Conservation (phyloP, 2,113 vertebrate genomes). For the Hippolais icterina region DNA sequence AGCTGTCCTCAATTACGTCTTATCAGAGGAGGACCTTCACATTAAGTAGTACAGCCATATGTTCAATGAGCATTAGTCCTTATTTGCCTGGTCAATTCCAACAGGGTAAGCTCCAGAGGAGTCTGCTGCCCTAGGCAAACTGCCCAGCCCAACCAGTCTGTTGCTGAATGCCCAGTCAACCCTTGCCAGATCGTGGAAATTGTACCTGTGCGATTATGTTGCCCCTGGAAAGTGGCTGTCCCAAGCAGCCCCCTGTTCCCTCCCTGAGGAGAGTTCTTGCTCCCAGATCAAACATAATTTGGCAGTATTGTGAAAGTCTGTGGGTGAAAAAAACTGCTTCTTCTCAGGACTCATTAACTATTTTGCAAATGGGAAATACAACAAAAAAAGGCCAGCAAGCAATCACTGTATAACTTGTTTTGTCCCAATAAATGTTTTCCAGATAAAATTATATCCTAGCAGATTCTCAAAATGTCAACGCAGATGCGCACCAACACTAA, state of each 20-base stretch:
- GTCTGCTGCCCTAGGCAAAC: slow-evolving; percentile 3
- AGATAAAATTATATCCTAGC: neutral
- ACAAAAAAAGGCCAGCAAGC: neutral
- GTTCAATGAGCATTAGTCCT: neutral
- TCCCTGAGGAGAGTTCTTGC: neutral
- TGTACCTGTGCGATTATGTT: neutral
- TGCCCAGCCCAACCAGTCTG: neutral
- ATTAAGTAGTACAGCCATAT: neutral
- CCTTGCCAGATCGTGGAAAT: neutral
- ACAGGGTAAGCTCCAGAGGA: neutral
- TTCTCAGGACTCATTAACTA: neutral
- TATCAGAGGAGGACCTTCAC: neutral
- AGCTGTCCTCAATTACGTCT: neutral
- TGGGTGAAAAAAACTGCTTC: neutral
- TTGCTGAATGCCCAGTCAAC: neutral
- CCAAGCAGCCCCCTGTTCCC: neutral
- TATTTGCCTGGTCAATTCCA: neutral
- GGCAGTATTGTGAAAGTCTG: neutral
- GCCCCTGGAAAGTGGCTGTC: neutral
- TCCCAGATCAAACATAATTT: neutral
- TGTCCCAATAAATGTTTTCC: neutral
- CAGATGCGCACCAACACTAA: neutral
- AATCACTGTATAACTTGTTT: neutral
- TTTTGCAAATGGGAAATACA: neutral
- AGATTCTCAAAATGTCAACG: neutral